A percentile compares a stretch with the other conserved stretches of the same genome.
These are phyloP conservation scores for Aurelia sp. DNA, from an alignment of 30 jellyfish, hydroid and myxozoan species.

Conservation along the genomic window DNA sequence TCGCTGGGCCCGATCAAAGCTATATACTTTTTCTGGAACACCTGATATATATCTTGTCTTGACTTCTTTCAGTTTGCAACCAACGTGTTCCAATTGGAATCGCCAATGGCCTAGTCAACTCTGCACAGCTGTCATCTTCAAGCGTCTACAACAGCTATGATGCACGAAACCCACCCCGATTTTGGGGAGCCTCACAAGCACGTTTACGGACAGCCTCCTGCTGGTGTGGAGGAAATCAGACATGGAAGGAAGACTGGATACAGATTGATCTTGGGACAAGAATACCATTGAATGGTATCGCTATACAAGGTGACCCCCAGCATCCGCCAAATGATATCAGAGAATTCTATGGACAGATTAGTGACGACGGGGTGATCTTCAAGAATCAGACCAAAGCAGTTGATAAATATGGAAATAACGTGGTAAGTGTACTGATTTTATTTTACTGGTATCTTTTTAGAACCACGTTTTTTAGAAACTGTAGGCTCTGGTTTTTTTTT, in stretches of 20 bases:
- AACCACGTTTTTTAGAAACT: too few species aligned
- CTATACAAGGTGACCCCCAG: slow-evolving; percentile 54
- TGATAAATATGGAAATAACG: slow-evolving; percentile 22
- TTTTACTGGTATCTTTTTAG: too few species aligned
- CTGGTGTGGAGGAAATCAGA: slow-evolving; percentile 36
- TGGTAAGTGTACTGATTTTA: slow-evolving; percentile 1
- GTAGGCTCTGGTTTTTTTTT: too few species aligned
- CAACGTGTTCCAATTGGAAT: slow-evolving; percentile 29
- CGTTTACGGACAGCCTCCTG: slow-evolving; percentile 45
- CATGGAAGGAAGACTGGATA: slow-evolving; percentile 37
- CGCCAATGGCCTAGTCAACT: slow-evolving; percentile 21
- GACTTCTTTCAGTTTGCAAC: slow-evolving; percentile 5
- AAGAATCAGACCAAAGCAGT: slow-evolving; percentile 2
- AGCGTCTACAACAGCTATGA: neutral
- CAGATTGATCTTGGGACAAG: slow-evolving; percentile 36
- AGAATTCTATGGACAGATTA: slow-evolving; percentile 27
- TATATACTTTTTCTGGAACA: too few species aligned
- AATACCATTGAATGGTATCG: slow-evolving; percentile 20
- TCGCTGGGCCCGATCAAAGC: too few species aligned
- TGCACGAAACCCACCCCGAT: neutral
- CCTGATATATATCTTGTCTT: too few species aligned
- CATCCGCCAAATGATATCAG: slow-evolving; percentile 40
- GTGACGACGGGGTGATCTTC: slow-evolving; percentile 36
- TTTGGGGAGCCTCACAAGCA: slow-evolving; percentile 37
- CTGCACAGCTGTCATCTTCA: neutral